Base-by-base conservation (phyloP, 30 jellyfish, hydroid and myxozoan species). In the Pelagia noctiluca region DNA sequence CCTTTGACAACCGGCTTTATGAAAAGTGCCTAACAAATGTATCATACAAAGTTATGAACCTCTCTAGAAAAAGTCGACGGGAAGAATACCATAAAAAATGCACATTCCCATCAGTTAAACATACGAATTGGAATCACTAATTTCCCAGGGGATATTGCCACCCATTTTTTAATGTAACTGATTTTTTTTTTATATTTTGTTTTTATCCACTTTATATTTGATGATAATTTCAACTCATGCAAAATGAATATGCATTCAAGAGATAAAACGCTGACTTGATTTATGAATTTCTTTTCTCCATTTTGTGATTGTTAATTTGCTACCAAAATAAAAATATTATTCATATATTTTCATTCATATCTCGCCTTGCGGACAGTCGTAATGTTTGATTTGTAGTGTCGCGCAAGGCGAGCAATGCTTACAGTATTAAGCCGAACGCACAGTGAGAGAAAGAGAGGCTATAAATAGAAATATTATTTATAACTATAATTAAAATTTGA, bases 81-180 rank as follows among this genome's bases (percentile, higher is more conserved):
- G 36, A 66, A 26, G 80, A 66, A 24, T 23, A 24, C 80, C 60
- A 25, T n/a, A 34, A n/a, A 66, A 66, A 66, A 12, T 13, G 80
- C 29, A 31, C 61, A 66, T 66, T 66, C 61, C 60, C 60, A 66
- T 31, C 60, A 66, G 49, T 61, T 31, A 66, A 31, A 23, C n/a
- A 66, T 31, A 66, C 61, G 30, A 24, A 66, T 66, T 66, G 13
- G 61, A 30, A 66, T 30, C 12, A 66, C 80, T 66, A 23, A 66
- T 1, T 26, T 37, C 80, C 69, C 69, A 53, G 69, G 69, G 80
- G 80, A 31, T 49, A 63, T 42, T 23, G 37, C 47, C 5, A 36
- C 21, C 23, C 80, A 66, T 66, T 66, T 66, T 26, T 26, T 4
- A 63, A 63, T 2, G 37, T 63, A 24, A n/a, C n/a, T n/a, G n/a